A percentile compares a stretch with the other conserved stretches of the same genome.
Evolutionary conservation across 2,113 vertebrate genomes (phyloP).

Genomic region (Tor tambroides): DNA sequence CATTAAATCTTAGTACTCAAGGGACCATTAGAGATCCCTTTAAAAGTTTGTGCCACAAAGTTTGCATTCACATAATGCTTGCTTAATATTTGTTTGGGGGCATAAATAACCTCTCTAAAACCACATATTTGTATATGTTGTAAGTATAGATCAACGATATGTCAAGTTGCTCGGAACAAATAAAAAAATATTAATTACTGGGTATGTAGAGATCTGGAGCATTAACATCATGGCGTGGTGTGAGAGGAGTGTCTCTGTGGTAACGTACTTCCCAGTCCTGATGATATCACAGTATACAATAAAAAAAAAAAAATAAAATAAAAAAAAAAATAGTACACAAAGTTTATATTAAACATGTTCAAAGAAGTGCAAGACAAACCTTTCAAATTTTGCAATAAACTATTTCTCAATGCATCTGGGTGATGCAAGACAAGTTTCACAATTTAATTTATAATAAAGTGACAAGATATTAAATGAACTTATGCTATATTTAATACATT

Average conservation of each 20-base stretch:
- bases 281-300: conserved; percentile 37
- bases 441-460: not conserved
- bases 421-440: not conserved
- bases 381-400: not conserved
- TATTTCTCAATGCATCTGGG: not conserved
- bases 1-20: not conserved
- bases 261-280: conserved; percentile 90
- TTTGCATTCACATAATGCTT: not conserved
- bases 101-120: not conserved
- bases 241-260: conserved; percentile 82
- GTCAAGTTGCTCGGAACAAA: not conserved
- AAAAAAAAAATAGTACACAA: too few relatives aligned
- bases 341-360: not conserved
- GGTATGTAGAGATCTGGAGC: conserved; percentile 92
- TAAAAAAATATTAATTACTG: conserved; percentile 70
- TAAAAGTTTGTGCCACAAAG: not conserved
- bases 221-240: conserved; percentile 86
- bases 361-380: not conserved
- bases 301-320: conserved; percentile 7
- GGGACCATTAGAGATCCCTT: not conserved
- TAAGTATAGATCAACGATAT: not conserved
- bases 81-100: not conserved
- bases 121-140: not conserved
- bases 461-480: not conserved
- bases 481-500: not conserved